phyloP scores from a whole-genome alignment of 1,140 invertebrate species.

The Scaptomyza hsui region DNA sequence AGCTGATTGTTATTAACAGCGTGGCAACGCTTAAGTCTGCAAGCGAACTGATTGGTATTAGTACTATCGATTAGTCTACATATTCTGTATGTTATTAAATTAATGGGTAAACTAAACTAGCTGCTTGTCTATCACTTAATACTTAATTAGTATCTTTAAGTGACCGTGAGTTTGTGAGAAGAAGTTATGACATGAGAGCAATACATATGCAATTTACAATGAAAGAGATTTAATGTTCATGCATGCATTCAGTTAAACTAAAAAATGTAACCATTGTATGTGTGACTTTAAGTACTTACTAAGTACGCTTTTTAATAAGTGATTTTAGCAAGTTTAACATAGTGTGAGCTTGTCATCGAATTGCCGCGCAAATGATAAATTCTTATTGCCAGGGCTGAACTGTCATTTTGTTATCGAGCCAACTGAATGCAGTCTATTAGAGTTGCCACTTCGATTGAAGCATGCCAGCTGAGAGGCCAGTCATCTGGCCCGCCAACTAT shows the following conservation, averaged over 20 bases:
- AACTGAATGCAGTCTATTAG: neutral
- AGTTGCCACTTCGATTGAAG: neutral
- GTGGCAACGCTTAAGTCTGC: neutral
- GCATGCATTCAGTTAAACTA: too few species aligned
- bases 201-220: too few species aligned
- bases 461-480: neutral
- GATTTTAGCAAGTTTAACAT: neutral
- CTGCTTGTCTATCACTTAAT: neutral
- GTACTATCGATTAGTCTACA: neutral
- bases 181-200: too few species aligned
- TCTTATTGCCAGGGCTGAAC: neutral
- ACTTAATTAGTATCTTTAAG: too few species aligned
- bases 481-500: slow-evolving; percentile 32
- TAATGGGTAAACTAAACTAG: neutral
- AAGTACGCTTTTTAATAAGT: too few species aligned
- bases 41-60: neutral
- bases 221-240: too few species aligned
- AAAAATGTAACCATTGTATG: too few species aligned
- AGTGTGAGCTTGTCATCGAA: neutral
- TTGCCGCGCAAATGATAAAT: neutral
- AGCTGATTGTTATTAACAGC: neutral
- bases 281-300: too few species aligned
- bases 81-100: neutral
- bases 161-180: too few species aligned
- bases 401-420: neutral